Base-by-base conservation (phyloP, 2,888 invertebrate species). In the Acleris cristana region DNA sequence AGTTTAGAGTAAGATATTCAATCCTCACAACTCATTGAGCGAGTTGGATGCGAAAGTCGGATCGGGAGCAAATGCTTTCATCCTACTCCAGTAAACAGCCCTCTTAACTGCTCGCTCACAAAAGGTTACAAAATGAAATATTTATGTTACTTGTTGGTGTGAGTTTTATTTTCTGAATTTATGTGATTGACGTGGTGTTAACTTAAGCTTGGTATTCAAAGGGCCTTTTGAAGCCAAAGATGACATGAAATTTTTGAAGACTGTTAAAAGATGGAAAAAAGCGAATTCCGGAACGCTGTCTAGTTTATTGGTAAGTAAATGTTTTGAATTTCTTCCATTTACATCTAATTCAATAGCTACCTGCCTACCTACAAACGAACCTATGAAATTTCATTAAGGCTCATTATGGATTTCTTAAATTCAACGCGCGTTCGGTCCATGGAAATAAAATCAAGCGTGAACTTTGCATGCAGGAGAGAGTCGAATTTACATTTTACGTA, bases 361-460 rank as follows among this genome's bases (percentile, higher is more conserved):
- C 40, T 40, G 3, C 40, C 40, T 48, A 48, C 16, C 40, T n/a
- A 18, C 48, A 7, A 45, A 58, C 18, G 34, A 53, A 66, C 40
- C 62, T 56, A 70, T 71, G 60, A 65, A 71, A 79, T 79, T 79
- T 81, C 77, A 82, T 83, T 80, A 78, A 69, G 70, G 69, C 69
- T 71, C 73, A 76, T 74, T 65, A 54, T 71, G 73, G 75, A 73
- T 78, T 81, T 84, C 84, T 79, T 80, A 85, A 83, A 88, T 87
- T 88, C 88, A 74, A 70, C 67, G 69, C 73, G 72, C 81, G 83
- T 81, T 76, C 71, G 70, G 73, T 71, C 72, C 79, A 77, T 83
- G 80, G 79, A 83, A 88, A 87, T 87, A 86, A 87, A 88, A 86
- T 88, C 87, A 87, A 83, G 83, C 84, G 79, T 85, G 83, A 88